Base-by-base conservation (phyloP, 2,113 vertebrate genomes). In the Ophthalmotilapia sp. region DNA sequence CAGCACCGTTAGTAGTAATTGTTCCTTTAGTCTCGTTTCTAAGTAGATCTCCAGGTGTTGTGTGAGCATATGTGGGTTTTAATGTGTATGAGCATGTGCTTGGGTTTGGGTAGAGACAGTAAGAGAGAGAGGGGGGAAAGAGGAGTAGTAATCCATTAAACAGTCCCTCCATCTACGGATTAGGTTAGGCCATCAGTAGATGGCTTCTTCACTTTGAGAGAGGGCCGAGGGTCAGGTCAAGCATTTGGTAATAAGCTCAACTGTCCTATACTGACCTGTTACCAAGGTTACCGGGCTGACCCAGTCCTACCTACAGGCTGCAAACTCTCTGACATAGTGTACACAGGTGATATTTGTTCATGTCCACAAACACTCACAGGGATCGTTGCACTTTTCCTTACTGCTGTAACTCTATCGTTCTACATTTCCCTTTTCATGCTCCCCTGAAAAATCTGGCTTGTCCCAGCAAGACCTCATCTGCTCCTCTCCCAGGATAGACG, bases 221-320 rank as follows among this genome's bases (percentile, higher is more conserved):
- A 93, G 93, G 92, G 92, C 92, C 42, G 45, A 92, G 86, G 89
- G 90, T 89, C 77, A 89, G 95, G 94, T 96, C 96, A 96, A 95
- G 94, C 95, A 94, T 96, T 96, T 94, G 93, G 92, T 95, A 95
- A 97, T 96, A 96, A 95, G 95, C 95, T 95, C 88, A 90, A 90
- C 91, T 94, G 93, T 95, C 94, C 92, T 86, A 90, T 82, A 81
- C 68, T 89, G 82, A 93, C 91, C 89, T 88, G 95, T 94, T 92
- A 94, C 93, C 93, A 94, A 95, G 95, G 95, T 95, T 94, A 94
- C 92, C 58, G 82, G 79, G 36, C 86, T 84, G 84, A 92, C 90
- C 86, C 90, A 85, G 70, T 86, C 82, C 80, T 36, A 85, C 65
- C 6, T 86, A 86, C 80, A 86, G 84, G 85, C 49, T 6, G 7